These are phyloP conservation scores for Myotis brandtii DNA, from an alignment of 2,113 vertebrate species.

Conservation along the genomic window DNA sequence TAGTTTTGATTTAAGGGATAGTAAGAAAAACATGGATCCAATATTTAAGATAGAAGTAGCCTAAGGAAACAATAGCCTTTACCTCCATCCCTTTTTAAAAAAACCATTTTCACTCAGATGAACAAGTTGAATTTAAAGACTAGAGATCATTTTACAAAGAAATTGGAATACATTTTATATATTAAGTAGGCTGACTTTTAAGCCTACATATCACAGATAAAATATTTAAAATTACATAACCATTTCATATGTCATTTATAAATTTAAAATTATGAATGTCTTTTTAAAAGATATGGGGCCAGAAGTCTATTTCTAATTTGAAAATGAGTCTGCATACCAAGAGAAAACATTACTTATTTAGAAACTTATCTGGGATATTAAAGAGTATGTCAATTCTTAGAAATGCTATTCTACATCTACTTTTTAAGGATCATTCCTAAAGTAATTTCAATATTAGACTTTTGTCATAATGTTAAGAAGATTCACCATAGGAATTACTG, in stretches of 20 bases:
- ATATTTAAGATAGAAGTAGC: constrained; percentile 53
- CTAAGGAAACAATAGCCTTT: constrained; percentile 48
- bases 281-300: constrained; percentile 73
- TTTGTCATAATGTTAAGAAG: neutral
- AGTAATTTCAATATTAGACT: constrained; percentile 43
- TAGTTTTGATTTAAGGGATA: constrained; percentile 34
- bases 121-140: constrained; percentile 73
- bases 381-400: constrained; percentile 55
- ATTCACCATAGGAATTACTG: neutral
- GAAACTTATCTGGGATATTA: constrained; percentile 26
- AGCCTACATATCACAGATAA: constrained; percentile 50
- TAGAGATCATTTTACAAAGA: constrained; percentile 81
- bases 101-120: constrained; percentile 23
- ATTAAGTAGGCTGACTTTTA: constrained; percentile 77
- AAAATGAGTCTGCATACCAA: constrained; percentile 58
- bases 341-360: constrained; percentile 48
- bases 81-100: neutral
- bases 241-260: constrained; percentile 63
- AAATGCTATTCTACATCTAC: neutral
- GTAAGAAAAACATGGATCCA: neutral
- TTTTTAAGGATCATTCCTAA: neutral
- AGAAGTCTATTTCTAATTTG: constrained; percentile 71
- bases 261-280: constrained; percentile 62
- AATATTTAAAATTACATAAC: constrained; percentile 67
- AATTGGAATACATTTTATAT: constrained; percentile 76